A percentile compares a stretch with the other conserved stretches of the same genome.
phyloP scores from a whole-genome alignment of 2,113 vertebrate species.

The Lagenorhynchus albirostris region DNA sequence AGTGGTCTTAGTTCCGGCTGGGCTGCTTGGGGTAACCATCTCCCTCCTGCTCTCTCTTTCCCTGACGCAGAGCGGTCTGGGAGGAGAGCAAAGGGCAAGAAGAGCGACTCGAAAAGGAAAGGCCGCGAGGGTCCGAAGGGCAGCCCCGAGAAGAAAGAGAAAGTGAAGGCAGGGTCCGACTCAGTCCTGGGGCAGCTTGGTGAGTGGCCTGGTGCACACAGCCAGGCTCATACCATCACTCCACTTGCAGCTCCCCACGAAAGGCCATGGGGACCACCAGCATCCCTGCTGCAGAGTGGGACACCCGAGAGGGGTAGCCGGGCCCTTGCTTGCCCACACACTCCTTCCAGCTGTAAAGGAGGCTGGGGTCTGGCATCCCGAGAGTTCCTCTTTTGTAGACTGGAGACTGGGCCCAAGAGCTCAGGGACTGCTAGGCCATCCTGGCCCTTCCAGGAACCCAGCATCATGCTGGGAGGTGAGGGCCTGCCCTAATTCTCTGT shows the following conservation, averaged over 20 bases:
- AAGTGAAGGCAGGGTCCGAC: conserved; percentile 89
- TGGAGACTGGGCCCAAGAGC: background rate
- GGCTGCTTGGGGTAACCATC: background rate
- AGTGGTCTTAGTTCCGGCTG: background rate
- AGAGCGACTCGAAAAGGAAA: conserved; percentile 89
- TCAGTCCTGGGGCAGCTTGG: conserved; percentile 95
- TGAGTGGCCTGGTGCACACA: conserved; percentile 76
- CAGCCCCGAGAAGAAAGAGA: conserved; percentile 94
- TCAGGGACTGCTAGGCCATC: background rate
- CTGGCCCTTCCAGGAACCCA: background rate
- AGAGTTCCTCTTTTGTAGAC: background rate
- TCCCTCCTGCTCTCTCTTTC: conserved; percentile 57
- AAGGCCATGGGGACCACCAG: background rate
- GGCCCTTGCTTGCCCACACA: background rate
- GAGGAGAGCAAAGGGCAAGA: conserved; percentile 90
- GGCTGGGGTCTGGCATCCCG: background rate
- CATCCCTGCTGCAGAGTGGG: background rate
- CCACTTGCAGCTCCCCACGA: fast-evolving
- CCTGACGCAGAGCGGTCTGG: conserved; percentile 86
- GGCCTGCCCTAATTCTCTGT: background rate
- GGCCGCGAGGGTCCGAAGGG: conserved; percentile 89
- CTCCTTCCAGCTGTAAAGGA: background rate
- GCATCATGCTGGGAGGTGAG: background rate
- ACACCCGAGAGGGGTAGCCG: background rate
- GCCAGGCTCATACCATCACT: background rate